These are phyloP conservation scores for Emmelina monodactyla DNA, from an alignment of 2,888 invertebrate genomes.

Conservation along the genomic window DNA sequence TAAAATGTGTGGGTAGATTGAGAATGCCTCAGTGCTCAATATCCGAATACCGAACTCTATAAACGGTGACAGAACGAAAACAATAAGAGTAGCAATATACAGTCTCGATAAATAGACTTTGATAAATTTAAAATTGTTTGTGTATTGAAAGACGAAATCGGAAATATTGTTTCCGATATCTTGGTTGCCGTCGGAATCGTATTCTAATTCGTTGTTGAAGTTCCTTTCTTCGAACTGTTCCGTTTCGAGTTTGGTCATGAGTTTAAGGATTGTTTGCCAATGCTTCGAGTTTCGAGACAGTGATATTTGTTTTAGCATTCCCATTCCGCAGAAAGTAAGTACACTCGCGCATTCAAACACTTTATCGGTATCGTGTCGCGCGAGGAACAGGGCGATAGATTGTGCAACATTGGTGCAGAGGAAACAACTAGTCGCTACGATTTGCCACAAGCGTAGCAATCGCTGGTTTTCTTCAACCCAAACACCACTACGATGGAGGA, in stretches of 20 bases:
- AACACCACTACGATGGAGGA: no score
- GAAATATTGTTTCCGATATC: conserved; percentile 16
- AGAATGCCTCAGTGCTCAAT: conserved; percentile 14
- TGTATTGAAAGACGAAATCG: conserved; percentile 23
- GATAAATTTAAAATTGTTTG: conserved; percentile 22
- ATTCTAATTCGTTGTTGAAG: conserved; percentile 14
- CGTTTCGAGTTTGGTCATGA: background rate
- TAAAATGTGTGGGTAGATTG: conserved; percentile 33
- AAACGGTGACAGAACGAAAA: conserved; percentile 37
- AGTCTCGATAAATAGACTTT: conserved; percentile 25
- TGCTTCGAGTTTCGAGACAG: conserved; percentile 20
- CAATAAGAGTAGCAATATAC: conserved; percentile 27
- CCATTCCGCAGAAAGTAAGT: conserved; percentile 37
- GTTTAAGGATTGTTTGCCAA: conserved; percentile 22
- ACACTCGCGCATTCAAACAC: conserved; percentile 40
- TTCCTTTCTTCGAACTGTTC: conserved; percentile 17
- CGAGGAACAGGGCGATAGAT: conserved; percentile 23
- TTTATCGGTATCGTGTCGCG: conserved; percentile 24
- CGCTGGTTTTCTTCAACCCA: background rate
- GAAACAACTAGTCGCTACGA: conserved; percentile 23
- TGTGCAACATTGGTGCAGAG: conserved; percentile 25
- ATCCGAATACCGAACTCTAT: conserved; percentile 25
- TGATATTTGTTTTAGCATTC: conserved; percentile 31
- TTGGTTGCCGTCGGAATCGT: conserved; percentile 23
- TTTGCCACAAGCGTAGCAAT: background rate